Percentiles rank a stretch among this genome's conserved stretches.
phyloP scores from a whole-genome alignment of 2,888 invertebrate genomes.

The Caenorhabditis sp. region DNA sequence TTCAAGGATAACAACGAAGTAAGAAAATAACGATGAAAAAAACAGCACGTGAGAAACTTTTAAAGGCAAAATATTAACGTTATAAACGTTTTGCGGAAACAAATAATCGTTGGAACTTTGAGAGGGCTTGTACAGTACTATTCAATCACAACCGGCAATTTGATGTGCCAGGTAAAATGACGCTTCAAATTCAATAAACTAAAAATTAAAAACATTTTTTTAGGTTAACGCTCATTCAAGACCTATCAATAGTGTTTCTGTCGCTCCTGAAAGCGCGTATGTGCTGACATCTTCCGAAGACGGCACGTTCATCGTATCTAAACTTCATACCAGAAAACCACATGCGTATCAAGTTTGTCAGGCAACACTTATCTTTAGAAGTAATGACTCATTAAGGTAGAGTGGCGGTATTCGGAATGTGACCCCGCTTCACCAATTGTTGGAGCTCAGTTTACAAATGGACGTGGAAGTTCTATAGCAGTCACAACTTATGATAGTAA shows the following conservation, averaged over 20 bases:
- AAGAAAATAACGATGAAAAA: not conserved
- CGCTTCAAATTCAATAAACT: not conserved
- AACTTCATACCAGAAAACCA: conserved; percentile 77
- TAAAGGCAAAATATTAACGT: conserved; percentile 65
- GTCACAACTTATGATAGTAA: conserved; percentile 24
- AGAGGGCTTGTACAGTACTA: conserved; percentile 66
- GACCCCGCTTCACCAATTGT: conserved; percentile 62
- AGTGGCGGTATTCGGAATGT: conserved; percentile 70
- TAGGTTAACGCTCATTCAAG: conserved; percentile 68
- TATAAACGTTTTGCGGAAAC: conserved; percentile 75
- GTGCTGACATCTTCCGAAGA: conserved; percentile 74
- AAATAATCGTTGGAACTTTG: conserved; percentile 71
- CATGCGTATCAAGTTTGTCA: conserved; percentile 73
- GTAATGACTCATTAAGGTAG: conserved; percentile 66
- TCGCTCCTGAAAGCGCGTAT: conserved; percentile 79
- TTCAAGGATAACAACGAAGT: conserved; percentile 70
- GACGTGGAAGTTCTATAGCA: conserved; percentile 66
- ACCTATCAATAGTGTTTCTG: conserved; percentile 71
- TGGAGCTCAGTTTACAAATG: conserved; percentile 75
- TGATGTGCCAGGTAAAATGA: conserved; percentile 65
- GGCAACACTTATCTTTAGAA: not conserved
- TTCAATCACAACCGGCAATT: conserved; percentile 59
- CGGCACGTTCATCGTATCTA: conserved; percentile 72
- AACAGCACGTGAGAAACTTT: too few species aligned
- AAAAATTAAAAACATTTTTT: not conserved